Evolutionary conservation across 2,113 vertebrate species (phyloP).

Genomic region (Oncorhynchus kisutch): DNA sequence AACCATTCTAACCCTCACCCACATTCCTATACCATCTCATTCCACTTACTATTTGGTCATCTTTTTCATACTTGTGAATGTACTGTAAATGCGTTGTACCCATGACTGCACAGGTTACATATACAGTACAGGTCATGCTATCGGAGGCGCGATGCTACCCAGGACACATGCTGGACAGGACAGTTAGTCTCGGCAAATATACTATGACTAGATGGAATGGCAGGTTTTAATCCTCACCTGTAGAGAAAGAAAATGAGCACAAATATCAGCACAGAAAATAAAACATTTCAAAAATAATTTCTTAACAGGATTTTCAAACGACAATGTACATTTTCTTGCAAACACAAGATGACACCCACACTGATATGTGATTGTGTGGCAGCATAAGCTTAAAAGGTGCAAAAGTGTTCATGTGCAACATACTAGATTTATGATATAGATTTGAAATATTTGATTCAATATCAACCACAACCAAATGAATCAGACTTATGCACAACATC

Average conservation of each 20-base stretch:
- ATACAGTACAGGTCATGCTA: constrained; percentile 40
- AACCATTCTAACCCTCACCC: neutral
- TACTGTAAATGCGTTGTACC: constrained; percentile 5
- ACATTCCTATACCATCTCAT: neutral
- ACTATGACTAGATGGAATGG: neutral
- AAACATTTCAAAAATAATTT: neutral
- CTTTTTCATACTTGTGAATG: neutral
- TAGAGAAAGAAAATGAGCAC: constrained; percentile 25
- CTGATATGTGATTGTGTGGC: neutral
- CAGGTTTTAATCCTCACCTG: constrained; percentile 61
- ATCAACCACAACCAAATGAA: neutral
- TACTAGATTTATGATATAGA: neutral
- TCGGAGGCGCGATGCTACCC: constrained; percentile 26
- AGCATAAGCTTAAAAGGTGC: neutral
- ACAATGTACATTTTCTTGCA: neutral
- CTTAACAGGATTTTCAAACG: too few relatives aligned
- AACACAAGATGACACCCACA: neutral
- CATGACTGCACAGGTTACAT: constrained; percentile 17
- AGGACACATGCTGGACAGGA: constrained; percentile 13
- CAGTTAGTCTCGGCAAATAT: constrained; percentile 19
- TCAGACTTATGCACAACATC: neutral
- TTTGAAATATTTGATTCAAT: neutral
- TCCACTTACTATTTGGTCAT: constrained; percentile 23
- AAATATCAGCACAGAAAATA: neutral
- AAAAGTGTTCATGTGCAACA: neutral